Conservation (phyloP, 2,113 vertebrate genomes). For the Vidua chalybeata region DNA sequence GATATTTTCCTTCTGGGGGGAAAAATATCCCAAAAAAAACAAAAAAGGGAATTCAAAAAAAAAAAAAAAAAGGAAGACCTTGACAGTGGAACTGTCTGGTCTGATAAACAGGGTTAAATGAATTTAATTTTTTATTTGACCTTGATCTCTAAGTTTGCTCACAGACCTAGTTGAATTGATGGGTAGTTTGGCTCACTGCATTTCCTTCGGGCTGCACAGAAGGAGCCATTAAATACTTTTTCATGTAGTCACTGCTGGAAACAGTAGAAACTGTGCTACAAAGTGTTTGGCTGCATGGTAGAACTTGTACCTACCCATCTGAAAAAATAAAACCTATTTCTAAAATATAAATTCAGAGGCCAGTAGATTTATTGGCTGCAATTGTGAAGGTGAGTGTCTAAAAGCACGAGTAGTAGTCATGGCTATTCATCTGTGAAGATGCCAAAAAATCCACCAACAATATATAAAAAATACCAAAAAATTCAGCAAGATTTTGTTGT, state of each 20-base stretch:
- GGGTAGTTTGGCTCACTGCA: neutral
- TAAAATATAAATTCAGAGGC: neutral
- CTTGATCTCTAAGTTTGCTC: neutral
- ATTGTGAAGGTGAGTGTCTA: neutral
- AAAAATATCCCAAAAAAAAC: neutral
- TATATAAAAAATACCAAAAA: neutral
- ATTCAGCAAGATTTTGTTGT: neutral
- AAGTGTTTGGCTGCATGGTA: neutral
- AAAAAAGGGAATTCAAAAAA: neutral
- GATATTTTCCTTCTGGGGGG: neutral
- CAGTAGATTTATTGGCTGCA: neutral
- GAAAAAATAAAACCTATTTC: neutral
- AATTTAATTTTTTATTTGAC: neutral
- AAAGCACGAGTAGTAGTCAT: neutral
- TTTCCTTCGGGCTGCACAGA: neutral
- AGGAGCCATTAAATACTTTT: slow-evolving; percentile 18
- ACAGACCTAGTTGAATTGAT: neutral
- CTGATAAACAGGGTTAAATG: neutral
- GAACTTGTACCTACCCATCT: neutral
- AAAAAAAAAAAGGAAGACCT: neutral
- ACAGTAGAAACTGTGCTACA: neutral
- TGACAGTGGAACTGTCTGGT: neutral
- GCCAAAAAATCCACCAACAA: neutral
- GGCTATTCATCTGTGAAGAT: neutral
- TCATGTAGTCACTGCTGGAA: neutral